Evolutionary conservation across 2,888 invertebrate species (phyloP), one percentile per base, ranked within the genome.

Genomic region (Agrilus cyanescens): DNA sequence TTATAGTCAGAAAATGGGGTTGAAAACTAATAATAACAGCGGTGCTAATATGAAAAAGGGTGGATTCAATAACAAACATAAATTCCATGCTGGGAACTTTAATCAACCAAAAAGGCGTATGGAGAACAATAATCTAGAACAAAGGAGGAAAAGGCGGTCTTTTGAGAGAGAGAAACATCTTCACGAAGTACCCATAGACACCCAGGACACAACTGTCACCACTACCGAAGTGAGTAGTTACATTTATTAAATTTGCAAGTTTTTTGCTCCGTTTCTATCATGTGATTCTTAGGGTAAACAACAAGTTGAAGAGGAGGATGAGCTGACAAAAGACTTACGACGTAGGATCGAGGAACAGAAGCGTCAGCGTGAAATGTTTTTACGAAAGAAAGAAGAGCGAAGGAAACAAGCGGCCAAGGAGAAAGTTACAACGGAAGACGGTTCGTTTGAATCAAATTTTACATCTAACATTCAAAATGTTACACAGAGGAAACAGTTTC

Each of bases 281-380:
- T 16, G 13, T 16, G 10, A 20, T 8, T 46, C 25, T 20, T 36
- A 49, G 49, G 49, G 45, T 6, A 49, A 36, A 46, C 30, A 15
- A 18, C 46, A 64, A 59, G 25, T 25, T 25, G 59, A 60, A 52
- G 68, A 70, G 39, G 71, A 71, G 53, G 71, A 71, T 50, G 71
- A 70, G 50, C 70, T 71, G 49, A 71, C 69, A 13, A 63, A 63
- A 43, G 63, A 59, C 34, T 71, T 70, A 52, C 61, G 70, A 40
- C 50, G 62, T 44, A 62, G 68, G 59, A 71, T 71, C 15, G 71
- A 70, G 53, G 68, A 70, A 43, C 71, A 71, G 52, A 69, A 70
- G 48, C 61, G 61, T 41, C 48, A 66, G 50, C 65, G 71, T 7
- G 70, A 70, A 50, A 63, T 63, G 52, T 60, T 71, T 12, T 54